phyloP scores from a whole-genome alignment of 2,888 invertebrate genomes.

The Epirrhoe alternata region DNA sequence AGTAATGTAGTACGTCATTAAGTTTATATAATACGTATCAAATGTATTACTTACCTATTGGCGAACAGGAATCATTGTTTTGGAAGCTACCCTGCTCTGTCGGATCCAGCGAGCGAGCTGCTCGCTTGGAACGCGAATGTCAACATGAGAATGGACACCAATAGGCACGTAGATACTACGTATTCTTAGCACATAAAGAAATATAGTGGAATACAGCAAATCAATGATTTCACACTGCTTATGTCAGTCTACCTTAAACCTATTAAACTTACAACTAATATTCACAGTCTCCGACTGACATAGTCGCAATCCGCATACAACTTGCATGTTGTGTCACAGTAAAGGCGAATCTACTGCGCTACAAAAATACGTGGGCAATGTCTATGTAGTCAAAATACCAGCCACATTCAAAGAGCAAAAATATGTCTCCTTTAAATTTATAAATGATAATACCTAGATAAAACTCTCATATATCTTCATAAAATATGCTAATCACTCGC shows the following conservation, averaged over 20 bases:
- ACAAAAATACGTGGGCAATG: constrained; percentile 85
- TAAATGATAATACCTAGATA: constrained; percentile 68
- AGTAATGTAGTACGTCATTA: constrained; percentile 31
- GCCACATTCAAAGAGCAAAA: constrained; percentile 80
- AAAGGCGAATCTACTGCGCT: constrained; percentile 80
- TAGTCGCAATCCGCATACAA: constrained; percentile 56
- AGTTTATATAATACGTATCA: constrained; percentile 11
- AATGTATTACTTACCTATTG: constrained; percentile 17
- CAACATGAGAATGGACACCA: background rate
- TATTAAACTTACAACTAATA: constrained; percentile 64
- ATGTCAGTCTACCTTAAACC: constrained; percentile 70
- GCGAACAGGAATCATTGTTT: background rate
- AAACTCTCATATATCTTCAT: constrained; percentile 65
- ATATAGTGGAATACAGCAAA: constrained; percentile 44
- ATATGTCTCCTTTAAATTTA: constrained; percentile 81
- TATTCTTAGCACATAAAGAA: constrained; percentile 29
- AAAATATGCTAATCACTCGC: constrained; percentile 53
- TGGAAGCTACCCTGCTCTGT: constrained; percentile 17
- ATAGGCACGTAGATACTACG: constrained; percentile 11
- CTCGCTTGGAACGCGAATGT: background rate
- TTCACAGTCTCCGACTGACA: constrained; percentile 79
- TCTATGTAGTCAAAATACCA: constrained; percentile 80
- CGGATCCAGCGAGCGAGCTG: background rate
- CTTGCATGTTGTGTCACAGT: constrained; percentile 64
- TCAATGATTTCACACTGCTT: constrained; percentile 70